These are phyloP conservation scores for Aphelinus atriplicis DNA, from an alignment of 1,140 invertebrate species.

Conservation along the genomic window DNA sequence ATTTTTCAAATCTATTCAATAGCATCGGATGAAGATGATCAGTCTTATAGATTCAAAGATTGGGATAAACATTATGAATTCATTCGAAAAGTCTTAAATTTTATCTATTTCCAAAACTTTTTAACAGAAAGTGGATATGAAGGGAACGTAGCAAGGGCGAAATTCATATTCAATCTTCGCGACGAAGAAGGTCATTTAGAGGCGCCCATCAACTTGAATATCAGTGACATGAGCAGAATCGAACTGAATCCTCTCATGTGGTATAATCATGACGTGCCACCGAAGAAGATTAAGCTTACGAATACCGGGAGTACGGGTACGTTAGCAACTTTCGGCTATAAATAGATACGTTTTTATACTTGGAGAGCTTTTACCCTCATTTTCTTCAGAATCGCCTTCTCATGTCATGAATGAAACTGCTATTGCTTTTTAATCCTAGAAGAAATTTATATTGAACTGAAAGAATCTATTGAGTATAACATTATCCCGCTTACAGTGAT, in stretches of 20 bases:
- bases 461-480: background rate
- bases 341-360: too few species aligned
- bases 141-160: conserved; percentile 18
- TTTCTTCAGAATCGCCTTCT: too few species aligned
- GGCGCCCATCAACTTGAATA: conserved; percentile 69
- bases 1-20: too few species aligned
- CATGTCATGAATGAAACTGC: too few species aligned
- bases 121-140: too few species aligned
- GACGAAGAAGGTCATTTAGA: conserved; percentile 46
- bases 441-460: conserved; percentile 1
- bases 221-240: conserved; percentile 62
- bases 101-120: too few species aligned
- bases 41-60: too few species aligned
- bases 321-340: background rate
- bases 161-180: conserved; percentile 34
- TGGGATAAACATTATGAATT: too few species aligned
- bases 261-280: conserved; percentile 66
- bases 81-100: too few species aligned
- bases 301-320: conserved; percentile 71
- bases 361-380: too few species aligned
- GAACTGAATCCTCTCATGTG: conserved; percentile 64
- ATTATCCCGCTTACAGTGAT: conserved; percentile 57
- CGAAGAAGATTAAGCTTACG: conserved; percentile 70
- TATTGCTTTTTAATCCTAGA: too few species aligned
- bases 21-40: too few species aligned